These are phyloP conservation scores for Conus ventricosus DNA, from an alignment of 1,140 invertebrate genomes.

Conservation along the genomic window DNA sequence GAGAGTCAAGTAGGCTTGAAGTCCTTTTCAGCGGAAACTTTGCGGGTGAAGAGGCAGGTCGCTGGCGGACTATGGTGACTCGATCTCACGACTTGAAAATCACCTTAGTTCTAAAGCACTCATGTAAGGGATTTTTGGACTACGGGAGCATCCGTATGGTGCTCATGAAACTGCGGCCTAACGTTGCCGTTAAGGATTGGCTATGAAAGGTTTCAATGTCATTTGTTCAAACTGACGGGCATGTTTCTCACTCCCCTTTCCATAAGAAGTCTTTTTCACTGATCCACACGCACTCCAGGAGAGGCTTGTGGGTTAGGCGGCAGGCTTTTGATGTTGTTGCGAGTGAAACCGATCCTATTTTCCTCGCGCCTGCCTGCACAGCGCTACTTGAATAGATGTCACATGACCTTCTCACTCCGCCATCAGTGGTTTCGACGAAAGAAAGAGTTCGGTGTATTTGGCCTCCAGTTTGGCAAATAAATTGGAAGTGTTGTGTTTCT, in stretches of 20 bases:
- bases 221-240: neutral
- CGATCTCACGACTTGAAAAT: too few relatives aligned
- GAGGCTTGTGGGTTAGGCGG: conserved; percentile 17
- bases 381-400: conserved; percentile 34
- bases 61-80: too few relatives aligned
- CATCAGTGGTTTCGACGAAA: conserved; percentile 19
- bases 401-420: conserved; percentile 27
- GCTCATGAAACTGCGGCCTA: too few relatives aligned
- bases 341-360: conserved; percentile 35
- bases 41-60: too few relatives aligned
- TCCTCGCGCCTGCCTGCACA: conserved; percentile 31
- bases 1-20: too few relatives aligned
- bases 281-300: neutral
- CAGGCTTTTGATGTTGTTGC: conserved; percentile 36
- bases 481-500: neutral
- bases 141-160: too few relatives aligned
- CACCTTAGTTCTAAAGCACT: too few relatives aligned
- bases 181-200: too few relatives aligned
- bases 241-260: neutral
- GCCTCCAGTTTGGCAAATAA: neutral
- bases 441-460: conserved; percentile 15
- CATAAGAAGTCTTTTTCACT: neutral
- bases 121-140: too few relatives aligned
- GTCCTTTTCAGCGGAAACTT: too few relatives aligned
- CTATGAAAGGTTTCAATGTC: too few relatives aligned